phyloP scores from a whole-genome alignment of 2,888 invertebrate genomes.

The Marasmarcha lunaedactyla region DNA sequence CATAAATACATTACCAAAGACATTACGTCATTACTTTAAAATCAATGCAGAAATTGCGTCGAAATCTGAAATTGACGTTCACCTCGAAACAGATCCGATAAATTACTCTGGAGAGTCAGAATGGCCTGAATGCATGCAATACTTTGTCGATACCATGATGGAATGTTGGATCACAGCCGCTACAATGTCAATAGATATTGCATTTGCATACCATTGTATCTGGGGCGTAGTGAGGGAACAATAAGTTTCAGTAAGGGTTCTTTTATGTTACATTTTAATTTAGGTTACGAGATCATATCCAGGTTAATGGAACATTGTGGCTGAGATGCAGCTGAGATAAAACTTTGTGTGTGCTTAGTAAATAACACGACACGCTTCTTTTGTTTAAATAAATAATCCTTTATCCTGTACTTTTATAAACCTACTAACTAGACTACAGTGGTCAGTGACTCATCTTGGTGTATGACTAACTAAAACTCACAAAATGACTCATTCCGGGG shows the following conservation, averaged over 20 bases:
- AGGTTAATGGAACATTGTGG: constrained; percentile 56
- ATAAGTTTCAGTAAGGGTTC: constrained; percentile 45
- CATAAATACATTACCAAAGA: too few relatives aligned
- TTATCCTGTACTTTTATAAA: too few relatives aligned
- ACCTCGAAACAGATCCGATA: background rate
- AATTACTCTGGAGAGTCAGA: background rate
- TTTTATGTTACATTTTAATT: constrained; percentile 39
- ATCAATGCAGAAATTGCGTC: background rate
- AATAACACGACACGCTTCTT: too few relatives aligned
- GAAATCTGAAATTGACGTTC: background rate
- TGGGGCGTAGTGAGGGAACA: constrained; percentile 26
- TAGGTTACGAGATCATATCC: constrained; percentile 46
- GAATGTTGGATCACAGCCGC: constrained; percentile 15
- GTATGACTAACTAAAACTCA: too few relatives aligned
- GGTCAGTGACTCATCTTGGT: too few relatives aligned
- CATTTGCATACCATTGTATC: constrained; percentile 46
- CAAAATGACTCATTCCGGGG: too few relatives aligned
- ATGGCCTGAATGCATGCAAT: background rate
- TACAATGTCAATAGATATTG: constrained; percentile 56
- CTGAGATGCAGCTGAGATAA: too few relatives aligned
- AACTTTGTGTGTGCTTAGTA: too few relatives aligned
- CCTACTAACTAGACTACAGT: too few relatives aligned
- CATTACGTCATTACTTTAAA: too few relatives aligned
- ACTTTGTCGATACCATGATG: background rate
- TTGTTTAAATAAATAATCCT: too few relatives aligned